These are phyloP conservation scores for Miichthys miiuy DNA, from an alignment of 2,797 vertebrate genomes.

Conservation along the genomic window DNA sequence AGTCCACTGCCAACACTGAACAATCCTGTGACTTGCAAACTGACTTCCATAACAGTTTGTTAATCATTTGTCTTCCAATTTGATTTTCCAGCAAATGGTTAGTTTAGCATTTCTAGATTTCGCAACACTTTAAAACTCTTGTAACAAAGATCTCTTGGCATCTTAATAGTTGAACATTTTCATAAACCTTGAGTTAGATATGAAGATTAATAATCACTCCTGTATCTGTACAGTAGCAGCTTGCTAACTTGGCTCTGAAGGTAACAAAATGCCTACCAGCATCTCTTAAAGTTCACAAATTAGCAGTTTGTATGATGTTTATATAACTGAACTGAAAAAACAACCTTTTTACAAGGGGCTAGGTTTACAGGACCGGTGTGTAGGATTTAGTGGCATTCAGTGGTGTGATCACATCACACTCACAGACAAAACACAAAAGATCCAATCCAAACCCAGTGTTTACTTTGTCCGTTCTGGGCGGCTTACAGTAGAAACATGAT, in stretches of 20 bases:
- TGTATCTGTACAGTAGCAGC: background rate
- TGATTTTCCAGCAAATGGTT: background rate
- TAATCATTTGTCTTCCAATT: constrained; percentile 30
- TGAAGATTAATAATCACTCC: background rate
- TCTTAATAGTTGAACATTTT: background rate
- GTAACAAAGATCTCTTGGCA: too few species aligned
- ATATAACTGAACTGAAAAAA: background rate
- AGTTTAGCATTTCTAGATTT: background rate
- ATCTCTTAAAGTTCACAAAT: background rate
- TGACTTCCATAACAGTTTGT: constrained; percentile 11
- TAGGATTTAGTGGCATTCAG: too few species aligned
- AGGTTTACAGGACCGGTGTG: too few species aligned
- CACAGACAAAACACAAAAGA: too few species aligned
- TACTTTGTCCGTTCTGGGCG: too few species aligned
- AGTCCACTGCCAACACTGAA: constrained; percentile 32
- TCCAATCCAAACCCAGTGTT: too few species aligned
- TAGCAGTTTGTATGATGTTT: background rate
- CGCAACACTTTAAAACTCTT: background rate
- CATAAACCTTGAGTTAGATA: background rate
- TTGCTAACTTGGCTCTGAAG: background rate
- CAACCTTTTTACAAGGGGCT: background rate
- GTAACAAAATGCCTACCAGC: background rate
- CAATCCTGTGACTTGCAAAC: constrained; percentile 28
- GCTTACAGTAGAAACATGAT: too few species aligned
- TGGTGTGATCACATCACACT: too few species aligned